Conservation (phyloP, 2,797 vertebrate species). For the Anguilla obscura region DNA sequence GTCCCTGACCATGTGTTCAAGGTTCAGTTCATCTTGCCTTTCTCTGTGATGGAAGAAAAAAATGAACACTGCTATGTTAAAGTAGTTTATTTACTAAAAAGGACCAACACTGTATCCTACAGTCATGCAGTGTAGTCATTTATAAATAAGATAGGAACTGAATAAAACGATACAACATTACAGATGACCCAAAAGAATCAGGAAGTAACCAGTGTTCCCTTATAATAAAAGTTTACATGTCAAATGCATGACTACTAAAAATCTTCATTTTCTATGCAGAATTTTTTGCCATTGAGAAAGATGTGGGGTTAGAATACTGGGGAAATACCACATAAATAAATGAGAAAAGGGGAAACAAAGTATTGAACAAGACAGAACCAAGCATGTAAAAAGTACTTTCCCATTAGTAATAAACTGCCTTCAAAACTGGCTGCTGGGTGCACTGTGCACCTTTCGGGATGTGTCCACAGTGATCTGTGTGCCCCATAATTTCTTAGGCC, state of each 20-base stretch:
- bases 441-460: background rate
- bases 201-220: slow-evolving; percentile 23
- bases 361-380: background rate
- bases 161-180: background rate
- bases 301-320: slow-evolving; percentile 35
- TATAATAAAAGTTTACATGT: background rate
- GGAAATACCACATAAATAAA: slow-evolving; percentile 16
- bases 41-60: background rate
- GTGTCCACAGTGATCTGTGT: background rate
- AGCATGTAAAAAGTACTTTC: slow-evolving; percentile 1
- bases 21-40: background rate
- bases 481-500: background rate
- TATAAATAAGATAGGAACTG: slow-evolving; percentile 50
- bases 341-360: background rate
- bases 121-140: slow-evolving; percentile 43
- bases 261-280: background rate
- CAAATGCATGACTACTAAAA: background rate
- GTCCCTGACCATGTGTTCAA: background rate
- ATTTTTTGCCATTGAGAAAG: slow-evolving; percentile 40
- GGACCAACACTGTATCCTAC: slow-evolving; percentile 57
- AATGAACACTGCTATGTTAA: slow-evolving; percentile 52
- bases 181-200: background rate
- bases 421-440: background rate
- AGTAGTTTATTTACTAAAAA: slow-evolving; percentile 69
- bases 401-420: background rate